Percentiles rank a stretch among this genome's conserved stretches.
Evolutionary conservation across 2,113 vertebrate genomes (phyloP).

Genomic region (Etheostoma cragini): DNA sequence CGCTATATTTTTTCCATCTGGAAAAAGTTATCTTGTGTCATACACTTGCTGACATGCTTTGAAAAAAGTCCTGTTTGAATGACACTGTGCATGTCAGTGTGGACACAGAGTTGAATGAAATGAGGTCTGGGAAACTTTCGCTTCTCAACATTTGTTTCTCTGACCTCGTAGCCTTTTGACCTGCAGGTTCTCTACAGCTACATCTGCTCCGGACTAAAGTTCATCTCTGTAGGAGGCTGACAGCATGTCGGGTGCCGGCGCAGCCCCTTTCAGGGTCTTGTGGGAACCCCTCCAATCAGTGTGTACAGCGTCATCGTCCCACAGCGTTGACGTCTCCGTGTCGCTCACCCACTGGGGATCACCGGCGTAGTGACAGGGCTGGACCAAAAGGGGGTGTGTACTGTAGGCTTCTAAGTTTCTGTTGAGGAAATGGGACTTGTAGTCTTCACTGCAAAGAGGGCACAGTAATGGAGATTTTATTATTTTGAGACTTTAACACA

Average conservation of each 20-base stretch:
- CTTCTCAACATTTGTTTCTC: conserved; percentile 27
- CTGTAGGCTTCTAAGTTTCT: conserved; percentile 92
- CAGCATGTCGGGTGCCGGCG: conserved; percentile 74
- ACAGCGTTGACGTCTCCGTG: conserved; percentile 96
- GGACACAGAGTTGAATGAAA: conserved; percentile 5
- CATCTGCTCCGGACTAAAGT: conserved; percentile 79
- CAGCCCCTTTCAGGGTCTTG: conserved; percentile 88
- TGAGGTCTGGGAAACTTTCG: conserved; percentile 31
- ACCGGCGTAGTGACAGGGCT: conserved; percentile 94
- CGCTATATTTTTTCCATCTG: background rate
- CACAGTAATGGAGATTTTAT: background rate
- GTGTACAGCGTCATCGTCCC: conserved; percentile 90
- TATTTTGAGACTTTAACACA: background rate
- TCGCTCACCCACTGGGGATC: conserved; percentile 94
- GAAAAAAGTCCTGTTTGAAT: conserved; percentile 29
- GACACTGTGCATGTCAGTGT: conserved; percentile 18
- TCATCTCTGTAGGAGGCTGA: conserved; percentile 85
- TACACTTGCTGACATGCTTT: conserved; percentile 7
- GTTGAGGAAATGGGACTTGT: conserved; percentile 90
- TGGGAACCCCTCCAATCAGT: conserved; percentile 92
- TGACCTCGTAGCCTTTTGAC: conserved; percentile 26
- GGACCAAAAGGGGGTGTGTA: conserved; percentile 88
- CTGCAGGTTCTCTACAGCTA: background rate
- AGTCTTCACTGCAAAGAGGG: conserved; percentile 86
- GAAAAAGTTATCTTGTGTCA: background rate